Conservation (phyloP, 1,140 invertebrate genomes). For the Atopsyche davidsoni region DNA sequence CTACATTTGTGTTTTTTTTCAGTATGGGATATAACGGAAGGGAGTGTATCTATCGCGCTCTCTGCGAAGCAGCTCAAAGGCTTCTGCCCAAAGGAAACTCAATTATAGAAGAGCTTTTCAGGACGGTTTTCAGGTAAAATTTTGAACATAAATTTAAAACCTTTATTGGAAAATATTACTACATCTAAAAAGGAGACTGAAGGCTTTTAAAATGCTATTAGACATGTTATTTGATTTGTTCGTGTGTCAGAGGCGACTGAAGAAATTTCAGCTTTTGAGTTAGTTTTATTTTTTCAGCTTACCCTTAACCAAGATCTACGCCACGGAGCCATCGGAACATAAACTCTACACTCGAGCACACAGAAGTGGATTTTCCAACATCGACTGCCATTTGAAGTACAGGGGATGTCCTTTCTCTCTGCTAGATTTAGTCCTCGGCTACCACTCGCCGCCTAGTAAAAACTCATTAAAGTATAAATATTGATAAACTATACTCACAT, state of each 20-base stretch:
- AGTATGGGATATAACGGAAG: slow-evolving; percentile 66
- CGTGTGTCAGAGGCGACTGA: too few relatives aligned
- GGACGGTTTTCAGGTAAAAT: slow-evolving; percentile 65
- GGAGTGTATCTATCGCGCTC: slow-evolving; percentile 57
- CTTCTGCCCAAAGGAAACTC: slow-evolving; percentile 55
- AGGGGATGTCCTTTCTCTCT: slow-evolving; percentile 62
- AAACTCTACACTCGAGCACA: slow-evolving; percentile 60
- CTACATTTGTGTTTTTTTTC: slow-evolving; percentile 31
- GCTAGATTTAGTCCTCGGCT: slow-evolving; percentile 65
- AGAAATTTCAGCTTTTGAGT: too few relatives aligned
- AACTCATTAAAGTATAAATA: neutral
- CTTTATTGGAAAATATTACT: too few relatives aligned
- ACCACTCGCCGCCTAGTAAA: slow-evolving; percentile 48
- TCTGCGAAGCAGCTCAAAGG: slow-evolving; percentile 63
- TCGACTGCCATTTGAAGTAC: slow-evolving; percentile 53
- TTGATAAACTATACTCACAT: neutral
- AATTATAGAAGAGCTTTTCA: slow-evolving; percentile 65
- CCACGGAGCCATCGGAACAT: slow-evolving; percentile 61
- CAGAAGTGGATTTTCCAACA: slow-evolving; percentile 45
- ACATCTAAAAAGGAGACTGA: too few relatives aligned
- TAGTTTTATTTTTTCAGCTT: slow-evolving; percentile 49
- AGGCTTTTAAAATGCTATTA: neutral
- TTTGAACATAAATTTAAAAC: too few relatives aligned
- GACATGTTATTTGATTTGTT: neutral
- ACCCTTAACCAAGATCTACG: slow-evolving; percentile 55